Evolutionary conservation across 2,797 vertebrate species (phyloP), one percentile per base, ranked within the genome.

Genomic region (Staurois parvus): DNA sequence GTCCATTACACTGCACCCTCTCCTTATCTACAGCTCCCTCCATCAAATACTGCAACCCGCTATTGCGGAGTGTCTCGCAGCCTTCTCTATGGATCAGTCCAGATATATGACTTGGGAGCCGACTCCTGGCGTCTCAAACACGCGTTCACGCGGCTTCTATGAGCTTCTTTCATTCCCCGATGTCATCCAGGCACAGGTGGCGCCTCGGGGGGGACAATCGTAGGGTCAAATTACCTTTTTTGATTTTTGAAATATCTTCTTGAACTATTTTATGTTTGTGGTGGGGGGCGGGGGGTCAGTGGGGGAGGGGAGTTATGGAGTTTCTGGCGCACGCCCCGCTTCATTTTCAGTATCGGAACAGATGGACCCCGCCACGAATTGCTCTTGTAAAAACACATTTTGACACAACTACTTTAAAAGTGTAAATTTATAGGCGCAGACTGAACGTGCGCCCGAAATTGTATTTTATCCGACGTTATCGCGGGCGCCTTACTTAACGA

Each of bases 341-440:
- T 94, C 93, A 89, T 94, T 94, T 92, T 93, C 91, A 45, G n/a
- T 93, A 90, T 92, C 89, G 91, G 94, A 95, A 93, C 95, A 95
- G 95, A 95, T 95, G 94, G 95, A 90, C 90, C n/a, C n/a, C n/a
- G n/a, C n/a, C n/a, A n/a, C 92, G 94, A 95, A 95, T 94, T 94
- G 95, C 94, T 94, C 94, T 95, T 95, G n/a, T n/a, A n/a, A n/a
- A n/a, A 95, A 95, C 94, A 91, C 93, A 93, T 94, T 94, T 93
- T 94, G 95, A 95, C 94, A 94, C n/a, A n/a, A n/a, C n/a, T n/a
- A 94, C 95, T 93, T 94, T 95, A 94, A 95, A 95, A 94, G 93
- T 95, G 94, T 95, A 95, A 95, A n/a, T n/a, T n/a, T 95, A 95
- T 95, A 94, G 95, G 93, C 94, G 91, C 92, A 91, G 94, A 94